Evolutionary conservation across 2,113 vertebrate species (phyloP).

Genomic region (Athene cunicularia): DNA sequence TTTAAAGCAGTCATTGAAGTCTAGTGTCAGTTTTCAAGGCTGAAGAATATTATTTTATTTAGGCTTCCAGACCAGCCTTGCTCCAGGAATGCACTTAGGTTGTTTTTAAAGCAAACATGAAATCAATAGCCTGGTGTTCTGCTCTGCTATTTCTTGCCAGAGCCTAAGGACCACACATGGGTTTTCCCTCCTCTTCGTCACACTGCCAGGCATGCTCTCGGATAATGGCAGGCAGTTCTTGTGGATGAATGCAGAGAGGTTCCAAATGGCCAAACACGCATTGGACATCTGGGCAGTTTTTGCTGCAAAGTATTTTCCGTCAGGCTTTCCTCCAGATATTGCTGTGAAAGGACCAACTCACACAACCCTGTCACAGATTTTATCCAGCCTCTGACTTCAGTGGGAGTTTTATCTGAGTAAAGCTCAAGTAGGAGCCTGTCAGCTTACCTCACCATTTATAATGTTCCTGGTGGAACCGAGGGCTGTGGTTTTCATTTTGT

Average conservation of each 20-base stretch:
- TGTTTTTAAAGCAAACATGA: constrained; percentile 71
- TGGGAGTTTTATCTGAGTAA: background rate
- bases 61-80: constrained; percentile 64
- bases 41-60: constrained; percentile 73
- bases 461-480: background rate
- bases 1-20: constrained; percentile 64
- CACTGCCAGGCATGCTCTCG: background rate
- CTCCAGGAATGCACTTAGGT: constrained; percentile 68
- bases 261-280: background rate
- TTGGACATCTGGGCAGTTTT: constrained; percentile 32
- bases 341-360: constrained; percentile 37
- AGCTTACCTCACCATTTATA: background rate
- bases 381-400: constrained; percentile 11
- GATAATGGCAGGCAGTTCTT: background rate
- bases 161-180: constrained; percentile 46
- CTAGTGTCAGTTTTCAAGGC: constrained; percentile 67
- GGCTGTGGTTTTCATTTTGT: background rate
- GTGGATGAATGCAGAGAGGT: background rate
- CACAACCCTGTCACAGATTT: background rate
- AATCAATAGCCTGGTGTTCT: constrained; percentile 48
- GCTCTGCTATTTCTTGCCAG: constrained; percentile 62
- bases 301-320: constrained; percentile 46
- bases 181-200: constrained; percentile 20
- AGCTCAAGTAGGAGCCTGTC: background rate
- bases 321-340: constrained; percentile 33